These are phyloP conservation scores for Anoplophora glabripennis DNA, from an alignment of 1,140 invertebrate genomes.

Conservation along the genomic window DNA sequence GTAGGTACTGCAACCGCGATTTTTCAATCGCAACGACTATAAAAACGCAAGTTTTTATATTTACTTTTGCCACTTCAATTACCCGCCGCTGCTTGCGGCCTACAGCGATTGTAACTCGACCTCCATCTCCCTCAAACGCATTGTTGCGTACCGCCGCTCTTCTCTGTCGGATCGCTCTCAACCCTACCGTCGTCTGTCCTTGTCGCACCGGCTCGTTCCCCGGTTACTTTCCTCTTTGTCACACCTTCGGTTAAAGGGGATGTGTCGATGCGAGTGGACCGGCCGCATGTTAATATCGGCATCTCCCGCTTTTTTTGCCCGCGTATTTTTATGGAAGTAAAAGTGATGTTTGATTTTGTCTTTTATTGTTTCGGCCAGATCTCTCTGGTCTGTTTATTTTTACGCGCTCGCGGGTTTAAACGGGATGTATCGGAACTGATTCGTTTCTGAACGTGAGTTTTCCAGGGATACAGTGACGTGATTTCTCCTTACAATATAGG, in stretches of 20 bases:
- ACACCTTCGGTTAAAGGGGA: slow-evolving; percentile 31
- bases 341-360: slow-evolving; percentile 39
- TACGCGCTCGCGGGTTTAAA: not conserved
- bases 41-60: too few species aligned
- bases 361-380: slow-evolving; percentile 28
- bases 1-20: too few species aligned
- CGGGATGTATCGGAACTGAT: too few species aligned
- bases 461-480: too few species aligned
- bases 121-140: slow-evolving; percentile 19
- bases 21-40: too few species aligned
- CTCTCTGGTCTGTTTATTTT: slow-evolving; percentile 10
- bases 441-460: too few species aligned
- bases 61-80: too few species aligned
- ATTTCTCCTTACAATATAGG: too few species aligned
- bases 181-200: not conserved
- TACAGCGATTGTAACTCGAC: slow-evolving; percentile 18
- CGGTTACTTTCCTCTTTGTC: slow-evolving; percentile 17
- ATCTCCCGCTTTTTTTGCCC: slow-evolving; percentile 35
- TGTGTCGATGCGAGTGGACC: slow-evolving; percentile 14
- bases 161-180: slow-evolving; percentile 9
- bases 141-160: not conserved
- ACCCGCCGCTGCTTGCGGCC: slow-evolving; percentile 3
- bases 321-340: slow-evolving; percentile 32
- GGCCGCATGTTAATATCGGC: slow-evolving; percentile 32
- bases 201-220: slow-evolving; percentile 8